A percentile compares a stretch with the other conserved stretches of the same genome.
These are phyloP conservation scores for Spodoptera littoralis DNA, from an alignment of 2,888 invertebrate species.

Conservation along the genomic window DNA sequence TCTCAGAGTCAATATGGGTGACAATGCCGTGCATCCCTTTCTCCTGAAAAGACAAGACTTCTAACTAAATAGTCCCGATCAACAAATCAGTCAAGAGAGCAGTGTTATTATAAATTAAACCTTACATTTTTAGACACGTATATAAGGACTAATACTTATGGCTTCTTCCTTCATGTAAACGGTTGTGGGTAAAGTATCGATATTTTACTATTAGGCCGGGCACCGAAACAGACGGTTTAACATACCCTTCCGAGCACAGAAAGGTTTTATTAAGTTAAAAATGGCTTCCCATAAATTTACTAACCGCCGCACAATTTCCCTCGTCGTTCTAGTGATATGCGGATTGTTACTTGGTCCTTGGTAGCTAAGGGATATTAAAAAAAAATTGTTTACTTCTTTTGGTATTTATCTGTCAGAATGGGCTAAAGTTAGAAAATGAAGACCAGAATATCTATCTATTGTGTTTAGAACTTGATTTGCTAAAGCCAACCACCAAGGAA, in stretches of 20 bases:
- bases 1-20: too few species aligned
- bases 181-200: slow-evolving; percentile 13
- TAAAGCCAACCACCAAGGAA: too few species aligned
- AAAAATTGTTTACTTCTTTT: background rate
- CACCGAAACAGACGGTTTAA: slow-evolving; percentile 6
- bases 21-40: too few species aligned
- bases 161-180: background rate
- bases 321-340: background rate
- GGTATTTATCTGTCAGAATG: too few species aligned
- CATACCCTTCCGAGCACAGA: slow-evolving; percentile 18
- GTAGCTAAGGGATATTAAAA: background rate
- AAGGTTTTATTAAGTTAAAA: slow-evolving; percentile 26
- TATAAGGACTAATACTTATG: background rate
- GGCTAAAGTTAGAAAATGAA: too few species aligned
- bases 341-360: slow-evolving; percentile 8
- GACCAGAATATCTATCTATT: too few species aligned
- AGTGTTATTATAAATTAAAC: too few species aligned
- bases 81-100: too few species aligned
- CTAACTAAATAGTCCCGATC: too few species aligned
- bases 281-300: slow-evolving; percentile 18
- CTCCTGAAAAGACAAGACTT: too few species aligned
- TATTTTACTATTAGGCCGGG: slow-evolving; percentile 17
- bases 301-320: slow-evolving; percentile 12
- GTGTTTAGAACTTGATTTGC: too few species aligned
- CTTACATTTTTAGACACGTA: too few species aligned